Evolutionary conservation across 1,140 invertebrate species (phyloP).

Genomic region (Sycophaga agraensis): DNA sequence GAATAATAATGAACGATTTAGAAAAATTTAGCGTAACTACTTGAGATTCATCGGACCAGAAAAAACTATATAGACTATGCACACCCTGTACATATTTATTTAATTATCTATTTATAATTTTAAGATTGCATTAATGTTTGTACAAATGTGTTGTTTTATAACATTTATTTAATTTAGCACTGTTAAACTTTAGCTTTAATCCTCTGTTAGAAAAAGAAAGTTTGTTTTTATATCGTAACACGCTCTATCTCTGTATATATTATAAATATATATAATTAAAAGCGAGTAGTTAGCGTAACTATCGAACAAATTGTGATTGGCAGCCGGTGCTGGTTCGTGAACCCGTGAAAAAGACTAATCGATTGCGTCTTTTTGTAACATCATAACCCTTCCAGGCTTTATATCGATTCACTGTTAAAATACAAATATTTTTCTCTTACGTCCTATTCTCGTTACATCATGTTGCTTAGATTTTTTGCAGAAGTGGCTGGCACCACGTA

Average conservation of each 20-base stretch:
- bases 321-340: constrained; percentile 28
- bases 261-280: constrained; percentile 38
- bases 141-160: constrained; percentile 42
- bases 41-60: constrained; percentile 38
- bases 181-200: constrained; percentile 41
- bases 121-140: constrained; percentile 36
- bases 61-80: constrained; percentile 24
- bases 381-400: constrained; percentile 27
- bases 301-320: constrained; percentile 36
- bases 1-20: constrained; percentile 12
- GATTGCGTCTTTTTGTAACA: constrained; percentile 15
- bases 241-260: constrained; percentile 37
- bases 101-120: constrained; percentile 33
- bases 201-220: constrained; percentile 32
- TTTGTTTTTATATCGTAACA: constrained; percentile 35
- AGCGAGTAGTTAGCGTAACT: constrained; percentile 26
- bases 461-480: constrained; percentile 12
- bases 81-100: constrained; percentile 34
- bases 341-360: constrained; percentile 19
- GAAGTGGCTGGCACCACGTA: constrained; percentile 32
- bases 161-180: constrained; percentile 42
- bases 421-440: constrained; percentile 25
- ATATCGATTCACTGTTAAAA: constrained; percentile 24
- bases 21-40: constrained; percentile 23
- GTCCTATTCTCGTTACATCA: constrained; percentile 26